Percentiles rank a stretch among this genome's conserved stretches.
These are phyloP conservation scores for Conus betulinus DNA, from an alignment of 1,140 invertebrate species.

Conservation along the genomic window DNA sequence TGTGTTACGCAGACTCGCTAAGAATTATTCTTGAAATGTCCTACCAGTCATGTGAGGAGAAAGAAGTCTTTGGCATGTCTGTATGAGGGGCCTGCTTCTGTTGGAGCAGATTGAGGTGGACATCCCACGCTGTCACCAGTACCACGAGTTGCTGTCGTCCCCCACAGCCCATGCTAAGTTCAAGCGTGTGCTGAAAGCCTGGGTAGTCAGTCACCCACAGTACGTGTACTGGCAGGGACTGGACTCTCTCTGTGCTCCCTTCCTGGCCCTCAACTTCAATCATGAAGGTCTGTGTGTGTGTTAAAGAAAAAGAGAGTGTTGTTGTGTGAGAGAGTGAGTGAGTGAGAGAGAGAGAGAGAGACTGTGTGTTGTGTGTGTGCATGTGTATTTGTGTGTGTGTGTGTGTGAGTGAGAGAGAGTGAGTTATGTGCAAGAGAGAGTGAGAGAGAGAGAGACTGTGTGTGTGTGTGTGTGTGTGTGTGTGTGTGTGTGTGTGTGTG, in stretches of 20 bases:
- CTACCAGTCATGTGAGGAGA: too few species aligned
- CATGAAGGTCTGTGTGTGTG: slow-evolving; percentile 98
- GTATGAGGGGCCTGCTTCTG: not conserved
- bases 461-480: too few species aligned
- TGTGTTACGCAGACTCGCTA: too few species aligned
- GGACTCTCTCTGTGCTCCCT: slow-evolving; percentile 97
- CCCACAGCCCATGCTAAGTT: slow-evolving; percentile 88
- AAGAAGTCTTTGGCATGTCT: not conserved
- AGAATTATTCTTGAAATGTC: too few species aligned
- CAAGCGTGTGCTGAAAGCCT: slow-evolving; percentile 96
- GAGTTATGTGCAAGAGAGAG: too few species aligned
- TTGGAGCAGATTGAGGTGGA: slow-evolving; percentile 94
- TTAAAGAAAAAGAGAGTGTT: slow-evolving; percentile 69
- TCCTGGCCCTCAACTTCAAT: slow-evolving; percentile 97
- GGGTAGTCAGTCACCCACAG: slow-evolving; percentile 94
- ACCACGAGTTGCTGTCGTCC: slow-evolving; percentile 97
- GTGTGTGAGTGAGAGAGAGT: too few species aligned
- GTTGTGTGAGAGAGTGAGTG: too few species aligned
- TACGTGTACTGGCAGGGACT: slow-evolving; percentile 99
- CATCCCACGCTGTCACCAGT: slow-evolving; percentile 99
- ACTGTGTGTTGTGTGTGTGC: too few species aligned
- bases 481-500: too few species aligned
- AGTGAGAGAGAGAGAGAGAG: too few species aligned
- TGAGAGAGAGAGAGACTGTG: too few species aligned
- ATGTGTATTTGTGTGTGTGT: too few species aligned